Base-by-base conservation (phyloP, 2,113 vertebrate genomes). In the Cephalopterus ornatus region DNA sequence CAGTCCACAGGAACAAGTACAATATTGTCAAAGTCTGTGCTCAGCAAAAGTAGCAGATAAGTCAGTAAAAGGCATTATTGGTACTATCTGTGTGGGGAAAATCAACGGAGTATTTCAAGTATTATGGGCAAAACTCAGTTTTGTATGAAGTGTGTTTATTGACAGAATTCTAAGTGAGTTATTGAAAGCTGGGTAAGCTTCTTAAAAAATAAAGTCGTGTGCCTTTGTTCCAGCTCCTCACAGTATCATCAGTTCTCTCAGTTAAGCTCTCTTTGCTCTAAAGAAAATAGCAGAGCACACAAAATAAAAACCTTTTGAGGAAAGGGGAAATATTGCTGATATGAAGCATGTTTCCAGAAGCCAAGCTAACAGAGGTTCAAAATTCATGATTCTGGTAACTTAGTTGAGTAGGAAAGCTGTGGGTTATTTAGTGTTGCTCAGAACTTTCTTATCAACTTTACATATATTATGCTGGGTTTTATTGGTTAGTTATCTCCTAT, bases 141-240 rank as follows among this genome's bases (percentile, higher is more conserved):
- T 87, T 85, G 8, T 89, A 55, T 63, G 52, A 92, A 87, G 30
- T 68, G 56, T 59, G 28, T 70, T 96, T 93, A 91, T 65, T 87
- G 77, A 89, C 59, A 30, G n/a, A 85, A 88, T 88, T 93, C 70
- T 61, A 61, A 84, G 46, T 4, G 55, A 81, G 44, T 81, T 85
- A 91, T 18, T 93, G 77, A 95, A 91, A 85, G 23, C 66, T 73
- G 70, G 77, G 82, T 75, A 95, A 91, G 66, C 77, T 68, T 82
- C 76, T 93, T 91, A 89, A 85, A 78, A 83, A 70, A 78, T 50
- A 67, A 35, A 75, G 14, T 37, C 1, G 0, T 55, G 21, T 56
- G 19, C 56, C 39, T 91, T 92, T 94, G 61, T 75, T 79, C 28
- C 20, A 52, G 12, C 41, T 77, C 44, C 84, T 89, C 65, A 74